Evolutionary conservation across 2,888 invertebrate genomes (phyloP).

Genomic region (Acheta domesticus): DNA sequence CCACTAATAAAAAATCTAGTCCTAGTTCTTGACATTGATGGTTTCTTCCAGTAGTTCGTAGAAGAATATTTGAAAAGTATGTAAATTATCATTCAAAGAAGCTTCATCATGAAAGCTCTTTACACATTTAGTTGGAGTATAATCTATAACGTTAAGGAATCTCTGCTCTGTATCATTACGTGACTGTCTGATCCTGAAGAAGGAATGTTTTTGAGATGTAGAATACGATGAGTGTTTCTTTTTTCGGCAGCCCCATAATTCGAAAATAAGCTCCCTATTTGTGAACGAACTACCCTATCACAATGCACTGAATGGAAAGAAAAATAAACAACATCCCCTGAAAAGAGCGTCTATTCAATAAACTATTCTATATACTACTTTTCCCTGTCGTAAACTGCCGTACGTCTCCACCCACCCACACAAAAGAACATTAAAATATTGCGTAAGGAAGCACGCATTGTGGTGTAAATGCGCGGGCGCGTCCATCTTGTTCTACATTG

Average conservation of each 20-base stretch:
- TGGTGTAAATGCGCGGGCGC: neutral
- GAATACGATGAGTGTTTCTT: neutral
- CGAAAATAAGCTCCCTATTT: neutral
- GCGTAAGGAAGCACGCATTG: neutral
- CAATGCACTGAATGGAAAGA: neutral
- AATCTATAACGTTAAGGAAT: no score
- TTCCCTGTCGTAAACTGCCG: neutral
- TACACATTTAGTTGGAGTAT: no score
- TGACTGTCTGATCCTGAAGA: no score
- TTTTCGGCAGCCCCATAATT: neutral
- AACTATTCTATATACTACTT: neutral
- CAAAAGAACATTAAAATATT: slow-evolving; percentile 1
- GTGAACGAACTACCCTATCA: neutral
- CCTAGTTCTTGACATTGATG: no score
- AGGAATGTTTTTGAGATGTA: neutral
- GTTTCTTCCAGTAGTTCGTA: no score
- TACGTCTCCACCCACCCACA: neutral
- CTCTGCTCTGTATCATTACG: no score
- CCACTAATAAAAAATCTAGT: no score
- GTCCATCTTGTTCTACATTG: slow-evolving; percentile 18
- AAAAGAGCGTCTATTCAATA: neutral
- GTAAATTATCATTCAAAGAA: no score
- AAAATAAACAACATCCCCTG: neutral
- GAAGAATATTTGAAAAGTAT: no score
- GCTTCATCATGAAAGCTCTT: no score